Percentiles rank a stretch among this genome's conserved stretches.
Evolutionary conservation across 2,113 vertebrate species (phyloP).

Genomic region (Prionailurus viverrinus): DNA sequence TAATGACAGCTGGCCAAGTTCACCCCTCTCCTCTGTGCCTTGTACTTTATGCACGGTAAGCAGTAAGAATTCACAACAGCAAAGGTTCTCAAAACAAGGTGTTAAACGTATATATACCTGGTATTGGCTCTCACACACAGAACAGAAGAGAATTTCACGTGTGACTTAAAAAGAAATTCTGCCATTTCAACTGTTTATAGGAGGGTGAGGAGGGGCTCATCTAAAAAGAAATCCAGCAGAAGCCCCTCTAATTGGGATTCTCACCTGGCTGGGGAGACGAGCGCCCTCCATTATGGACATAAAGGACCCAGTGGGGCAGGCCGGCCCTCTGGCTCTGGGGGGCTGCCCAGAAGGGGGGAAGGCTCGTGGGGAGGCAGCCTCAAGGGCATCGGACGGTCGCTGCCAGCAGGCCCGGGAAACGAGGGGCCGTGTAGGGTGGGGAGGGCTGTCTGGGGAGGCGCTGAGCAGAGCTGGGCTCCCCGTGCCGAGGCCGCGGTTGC

Average conservation of each 20-base stretch:
- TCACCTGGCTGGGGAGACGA: not conserved
- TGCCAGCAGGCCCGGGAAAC: no score
- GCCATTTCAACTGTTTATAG: not conserved
- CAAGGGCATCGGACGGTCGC: rapidly evolving
- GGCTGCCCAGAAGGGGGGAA: not conserved
- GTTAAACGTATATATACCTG: not conserved
- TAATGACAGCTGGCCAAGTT: not conserved
- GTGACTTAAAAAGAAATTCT: not conserved
- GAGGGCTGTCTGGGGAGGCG: not conserved
- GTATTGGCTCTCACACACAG: not conserved
- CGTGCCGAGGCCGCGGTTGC: not conserved
- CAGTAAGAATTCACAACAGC: not conserved
- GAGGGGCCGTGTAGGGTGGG: not conserved
- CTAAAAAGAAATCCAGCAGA: not conserved
- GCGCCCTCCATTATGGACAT: not conserved
- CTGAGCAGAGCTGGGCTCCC: not conserved
- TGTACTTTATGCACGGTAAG: not conserved
- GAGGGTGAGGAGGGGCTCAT: not conserved
- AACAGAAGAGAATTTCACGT: not conserved
- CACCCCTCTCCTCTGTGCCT: no score
- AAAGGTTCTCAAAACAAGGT: not conserved
- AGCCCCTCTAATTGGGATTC: not conserved
- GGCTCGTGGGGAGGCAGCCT: not conserved
- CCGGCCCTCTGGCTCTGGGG: not conserved
- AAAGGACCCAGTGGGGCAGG: not conserved